Conservation (phyloP, 2,797 vertebrate genomes). For the Capromys pilorides region DNA sequence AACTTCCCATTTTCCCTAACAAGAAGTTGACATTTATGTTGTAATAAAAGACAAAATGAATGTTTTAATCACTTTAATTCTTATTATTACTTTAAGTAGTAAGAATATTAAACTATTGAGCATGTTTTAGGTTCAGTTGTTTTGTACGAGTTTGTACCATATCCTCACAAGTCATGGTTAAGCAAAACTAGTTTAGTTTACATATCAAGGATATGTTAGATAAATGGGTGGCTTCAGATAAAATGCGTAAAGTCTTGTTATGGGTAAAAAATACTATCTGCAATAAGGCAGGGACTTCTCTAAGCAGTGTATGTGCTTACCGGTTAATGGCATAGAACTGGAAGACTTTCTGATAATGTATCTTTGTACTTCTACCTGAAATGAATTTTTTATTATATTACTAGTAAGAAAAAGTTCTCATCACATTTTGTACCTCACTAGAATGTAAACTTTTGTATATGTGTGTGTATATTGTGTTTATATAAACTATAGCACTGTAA, state of each 20-base stretch:
- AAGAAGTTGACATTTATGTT: neutral
- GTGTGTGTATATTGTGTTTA: neutral
- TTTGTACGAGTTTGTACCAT: neutral
- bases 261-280: neutral
- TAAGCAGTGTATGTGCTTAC: neutral
- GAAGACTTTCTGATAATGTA: neutral
- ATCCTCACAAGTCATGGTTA: conserved; percentile 28
- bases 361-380: neutral
- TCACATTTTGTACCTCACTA: neutral
- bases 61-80: conserved; percentile 1
- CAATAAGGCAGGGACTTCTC: neutral
- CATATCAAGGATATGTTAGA: neutral
- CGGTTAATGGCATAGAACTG: neutral
- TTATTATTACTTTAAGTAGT: too few relatives aligned
- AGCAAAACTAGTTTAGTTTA: neutral
- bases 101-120: neutral
- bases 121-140: neutral
- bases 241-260: conserved; percentile 37
- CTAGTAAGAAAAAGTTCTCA: neutral
- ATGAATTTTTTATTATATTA: conserved; percentile 1
- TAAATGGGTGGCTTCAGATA: conserved; percentile 40
- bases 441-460: neutral
- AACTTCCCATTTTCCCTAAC: conserved; percentile 98
- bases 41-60: conserved; percentile 15
- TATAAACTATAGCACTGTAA: neutral